Base-by-base conservation (phyloP, 1,140 invertebrate species). In the Apis florea region DNA sequence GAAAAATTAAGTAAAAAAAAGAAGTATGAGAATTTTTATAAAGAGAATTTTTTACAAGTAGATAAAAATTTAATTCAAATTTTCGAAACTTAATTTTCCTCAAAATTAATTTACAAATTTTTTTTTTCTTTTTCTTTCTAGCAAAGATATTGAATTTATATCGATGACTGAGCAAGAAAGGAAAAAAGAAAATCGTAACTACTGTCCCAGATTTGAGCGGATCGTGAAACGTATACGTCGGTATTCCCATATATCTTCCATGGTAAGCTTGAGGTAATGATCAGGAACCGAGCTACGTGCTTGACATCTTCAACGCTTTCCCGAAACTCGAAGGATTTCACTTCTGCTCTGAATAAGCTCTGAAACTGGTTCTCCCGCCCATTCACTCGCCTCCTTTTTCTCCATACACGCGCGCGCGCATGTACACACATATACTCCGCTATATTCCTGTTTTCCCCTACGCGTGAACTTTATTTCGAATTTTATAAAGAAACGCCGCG, bases 211-310 rank as follows among this genome's bases (percentile, higher is more conserved):
- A 56, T 26, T 66, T n/a, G 53, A 80, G 61, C 74, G 54, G 17
- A 19, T 31, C 40, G 49, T 24, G 78, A 66, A 80, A 74, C 59
- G 59, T 49, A 40, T 58, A 61, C 24, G 31, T 64, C 24, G 24
- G 21, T 61, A 21, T 79, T 49, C 78, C 74, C 59, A n/a, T 80
- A 66, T 80, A 74, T 66, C 61, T 74, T 66, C 59, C 12, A 40
- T 49, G 21, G 69, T 56, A 73, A n/a, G 71, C 77, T 54, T 31
- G 47, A 59, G 61, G 76, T 77, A 70, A 83, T 79, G 82, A 83
- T 83, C 82, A 83, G 77, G 69, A 73, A 80, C 77, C 63, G 21
- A 47, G 69, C 40, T 83, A 83, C 82, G 82, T 83, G 82, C 82
- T 56, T 54, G 54, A 83, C 69, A 83, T 83, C 69, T 68, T 68